A percentile compares a stretch with the other conserved stretches of the same genome.
Evolutionary conservation across 2,113 vertebrate species (phyloP).

Genomic region (Semicossyphus pulcher): DNA sequence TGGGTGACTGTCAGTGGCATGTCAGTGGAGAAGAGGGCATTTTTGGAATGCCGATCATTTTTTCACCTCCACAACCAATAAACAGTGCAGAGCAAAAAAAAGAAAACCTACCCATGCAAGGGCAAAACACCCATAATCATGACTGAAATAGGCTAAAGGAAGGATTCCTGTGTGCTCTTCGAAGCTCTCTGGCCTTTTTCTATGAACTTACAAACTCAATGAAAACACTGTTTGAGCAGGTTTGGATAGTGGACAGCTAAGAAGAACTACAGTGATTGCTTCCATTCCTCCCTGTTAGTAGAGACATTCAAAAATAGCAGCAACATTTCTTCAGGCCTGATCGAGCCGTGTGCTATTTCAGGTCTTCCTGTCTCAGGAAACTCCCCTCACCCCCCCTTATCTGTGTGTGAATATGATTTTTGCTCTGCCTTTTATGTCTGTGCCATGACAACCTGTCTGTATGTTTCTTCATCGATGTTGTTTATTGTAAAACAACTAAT

Average conservation of each 20-base stretch:
- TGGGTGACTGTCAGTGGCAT: slow-evolving; percentile 23
- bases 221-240: slow-evolving; percentile 7
- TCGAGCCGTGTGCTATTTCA: slow-evolving; percentile 80
- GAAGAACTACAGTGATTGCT: slow-evolving; percentile 51
- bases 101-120: slow-evolving; percentile 33
- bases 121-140: slow-evolving; percentile 46
- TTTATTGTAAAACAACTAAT: slow-evolving; percentile 15
- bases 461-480: slow-evolving; percentile 27
- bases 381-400: slow-evolving; percentile 66
- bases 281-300: slow-evolving; percentile 58
- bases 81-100: slow-evolving; percentile 48
- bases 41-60: slow-evolving; percentile 75
- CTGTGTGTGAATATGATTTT: slow-evolving; percentile 66
- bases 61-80: slow-evolving; percentile 69
- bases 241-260: background rate
- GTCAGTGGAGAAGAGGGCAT: slow-evolving; percentile 54
- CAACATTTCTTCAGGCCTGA: slow-evolving; percentile 74
- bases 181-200: slow-evolving; percentile 1
- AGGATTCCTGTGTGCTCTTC: background rate
- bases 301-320: slow-evolving; percentile 77
- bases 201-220: slow-evolving; percentile 14
- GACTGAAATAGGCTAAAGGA: slow-evolving; percentile 36
- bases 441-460: slow-evolving; percentile 32
- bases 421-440: slow-evolving; percentile 40
- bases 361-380: slow-evolving; percentile 85